phyloP scores from a whole-genome alignment of 37 sponge, comb jelly and placozoan species.

The Spongia lamella region DNA sequence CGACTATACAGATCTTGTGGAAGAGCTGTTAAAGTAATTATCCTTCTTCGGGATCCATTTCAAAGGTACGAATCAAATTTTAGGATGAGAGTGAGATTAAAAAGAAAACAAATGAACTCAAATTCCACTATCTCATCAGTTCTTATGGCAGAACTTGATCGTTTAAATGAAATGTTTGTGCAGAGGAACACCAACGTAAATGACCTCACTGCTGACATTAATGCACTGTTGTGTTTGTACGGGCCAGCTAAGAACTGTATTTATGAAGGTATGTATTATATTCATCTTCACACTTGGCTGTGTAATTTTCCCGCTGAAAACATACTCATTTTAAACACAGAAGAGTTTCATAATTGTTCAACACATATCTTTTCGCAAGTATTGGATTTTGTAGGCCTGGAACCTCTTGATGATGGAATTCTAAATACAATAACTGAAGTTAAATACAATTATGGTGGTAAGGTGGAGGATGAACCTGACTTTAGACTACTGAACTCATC shows the following conservation, averaged over 20 bases:
- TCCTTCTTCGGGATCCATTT: slow-evolving; percentile 55
- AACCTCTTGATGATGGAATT: slow-evolving; percentile 11
- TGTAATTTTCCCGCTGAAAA: slow-evolving; percentile 81
- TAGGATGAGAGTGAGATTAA: slow-evolving; percentile 28
- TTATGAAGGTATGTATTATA: slow-evolving; percentile 66
- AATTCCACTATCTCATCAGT: slow-evolving; percentile 22
- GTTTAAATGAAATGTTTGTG: neutral
- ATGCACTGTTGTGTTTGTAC: slow-evolving; percentile 22
- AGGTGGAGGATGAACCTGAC: neutral
- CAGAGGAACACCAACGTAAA: neutral
- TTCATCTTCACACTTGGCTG: slow-evolving; percentile 65
- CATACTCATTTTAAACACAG: slow-evolving; percentile 73
- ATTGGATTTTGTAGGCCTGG: slow-evolving; percentile 51
- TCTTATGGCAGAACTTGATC: slow-evolving; percentile 27
- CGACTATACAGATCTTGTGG: slow-evolving; percentile 63
- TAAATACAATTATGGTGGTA: slow-evolving; percentile 50
- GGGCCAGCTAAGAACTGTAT: slow-evolving; percentile 39
- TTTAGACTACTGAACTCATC: slow-evolving; percentile 2
- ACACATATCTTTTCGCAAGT: slow-evolving; percentile 34
- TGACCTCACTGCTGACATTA: neutral
- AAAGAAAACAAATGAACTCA: neutral
- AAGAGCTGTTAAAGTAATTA: slow-evolving; percentile 50
- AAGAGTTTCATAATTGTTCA: slow-evolving; percentile 58
- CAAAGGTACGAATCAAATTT: slow-evolving; percentile 64
- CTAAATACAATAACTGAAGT: slow-evolving; percentile 26